Conservation (phyloP, 1,140 invertebrate genomes). For the Drosophila cardini region DNA sequence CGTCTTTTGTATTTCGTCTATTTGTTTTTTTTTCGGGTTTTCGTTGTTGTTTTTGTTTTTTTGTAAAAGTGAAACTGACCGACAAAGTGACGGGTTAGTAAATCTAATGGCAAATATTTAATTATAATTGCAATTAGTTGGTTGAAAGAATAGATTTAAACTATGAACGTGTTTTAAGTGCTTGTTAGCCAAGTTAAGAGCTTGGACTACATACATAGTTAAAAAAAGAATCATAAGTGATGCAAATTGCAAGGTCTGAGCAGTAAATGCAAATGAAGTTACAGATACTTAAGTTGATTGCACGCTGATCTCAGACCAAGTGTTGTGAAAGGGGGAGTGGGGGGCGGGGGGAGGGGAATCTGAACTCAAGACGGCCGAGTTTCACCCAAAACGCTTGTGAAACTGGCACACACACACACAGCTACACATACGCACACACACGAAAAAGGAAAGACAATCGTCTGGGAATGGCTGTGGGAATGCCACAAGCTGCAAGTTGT, state of each 20-base stretch:
- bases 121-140: slow-evolving; percentile 47
- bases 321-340: not conserved
- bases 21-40: slow-evolving; percentile 19
- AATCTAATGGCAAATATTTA: slow-evolving; percentile 45
- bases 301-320: slow-evolving; percentile 5
- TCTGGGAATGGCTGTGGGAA: slow-evolving; percentile 42
- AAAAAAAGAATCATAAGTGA: not conserved
- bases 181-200: slow-evolving; percentile 7
- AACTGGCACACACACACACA: slow-evolving; percentile 43
- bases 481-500: slow-evolving; percentile 41
- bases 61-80: slow-evolving; percentile 68
- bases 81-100: slow-evolving; percentile 25
- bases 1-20: slow-evolving; percentile 8
- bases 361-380: slow-evolving; percentile 27
- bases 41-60: slow-evolving; percentile 27
- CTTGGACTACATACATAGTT: no score
- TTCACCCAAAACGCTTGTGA: slow-evolving; percentile 45
- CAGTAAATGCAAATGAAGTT: slow-evolving; percentile 14
- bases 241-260: slow-evolving; percentile 7
- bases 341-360: not conserved
- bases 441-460: slow-evolving; percentile 48
- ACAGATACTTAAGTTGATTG: slow-evolving; percentile 13
- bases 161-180: not conserved
- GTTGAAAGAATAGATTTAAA: slow-evolving; percentile 8
- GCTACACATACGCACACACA: not conserved